Evolutionary conservation across 2,113 vertebrate species (phyloP).

Genomic region (Phalacrocorax aristotelis): DNA sequence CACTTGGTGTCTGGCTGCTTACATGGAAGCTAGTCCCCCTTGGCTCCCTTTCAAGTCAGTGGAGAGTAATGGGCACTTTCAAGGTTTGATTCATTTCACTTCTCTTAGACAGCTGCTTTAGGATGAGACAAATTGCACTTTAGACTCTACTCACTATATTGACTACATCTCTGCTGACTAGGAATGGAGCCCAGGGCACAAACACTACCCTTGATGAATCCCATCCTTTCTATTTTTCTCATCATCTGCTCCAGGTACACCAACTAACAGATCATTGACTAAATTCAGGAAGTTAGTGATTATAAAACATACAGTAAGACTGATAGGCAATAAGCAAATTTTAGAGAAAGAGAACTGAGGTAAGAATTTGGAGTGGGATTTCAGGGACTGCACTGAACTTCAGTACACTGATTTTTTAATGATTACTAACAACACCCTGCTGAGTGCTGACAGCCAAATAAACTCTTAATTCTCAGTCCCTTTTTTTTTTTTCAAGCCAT

Average conservation of each 20-base stretch:
- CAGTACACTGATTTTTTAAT: background rate
- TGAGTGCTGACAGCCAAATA: background rate
- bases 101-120: slow-evolving; percentile 14
- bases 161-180: background rate
- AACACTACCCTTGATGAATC: background rate
- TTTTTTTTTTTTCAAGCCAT: background rate
- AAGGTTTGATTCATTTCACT: slow-evolving; percentile 26
- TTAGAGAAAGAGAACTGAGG: background rate
- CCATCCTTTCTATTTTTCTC: background rate
- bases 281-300: background rate
- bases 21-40: background rate
- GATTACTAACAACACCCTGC: background rate
- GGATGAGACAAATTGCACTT: background rate
- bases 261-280: background rate
- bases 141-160: background rate
- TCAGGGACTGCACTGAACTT: background rate
- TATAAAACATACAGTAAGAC: background rate
- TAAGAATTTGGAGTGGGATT: background rate
- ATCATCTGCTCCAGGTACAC: background rate
- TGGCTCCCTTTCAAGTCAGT: background rate
- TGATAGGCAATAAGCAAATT: background rate
- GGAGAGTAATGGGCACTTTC: background rate
- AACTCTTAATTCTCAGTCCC: background rate
- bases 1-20: background rate
- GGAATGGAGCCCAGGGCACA: background rate